phyloP scores from a whole-genome alignment of 2,113 vertebrate genomes.

The Myxocyprinus asiaticus region DNA sequence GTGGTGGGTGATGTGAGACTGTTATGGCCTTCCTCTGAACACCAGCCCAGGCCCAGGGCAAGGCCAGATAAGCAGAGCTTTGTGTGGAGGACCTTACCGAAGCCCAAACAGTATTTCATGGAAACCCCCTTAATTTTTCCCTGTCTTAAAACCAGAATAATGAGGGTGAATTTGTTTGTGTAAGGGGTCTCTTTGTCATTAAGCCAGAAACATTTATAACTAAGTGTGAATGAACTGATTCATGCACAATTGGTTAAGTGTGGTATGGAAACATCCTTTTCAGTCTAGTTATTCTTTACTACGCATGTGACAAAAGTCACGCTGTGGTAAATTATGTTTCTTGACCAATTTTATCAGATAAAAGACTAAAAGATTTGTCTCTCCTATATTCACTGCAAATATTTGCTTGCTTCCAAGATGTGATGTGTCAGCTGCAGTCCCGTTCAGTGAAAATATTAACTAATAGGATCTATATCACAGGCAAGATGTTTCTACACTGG shows the following conservation, averaged over 20 bases:
- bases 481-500: constrained; percentile 27
- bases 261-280: background rate
- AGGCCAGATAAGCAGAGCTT: constrained; percentile 42
- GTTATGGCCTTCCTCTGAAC: constrained; percentile 42
- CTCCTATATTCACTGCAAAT: background rate
- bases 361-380: background rate
- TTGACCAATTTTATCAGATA: background rate
- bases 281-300: background rate
- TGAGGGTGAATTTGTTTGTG: constrained; percentile 21
- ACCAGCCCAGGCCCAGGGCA: constrained; percentile 15
- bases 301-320: constrained; percentile 21
- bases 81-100: constrained; percentile 15
- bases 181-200: constrained; percentile 15
- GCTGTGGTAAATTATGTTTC: background rate
- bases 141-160: constrained; percentile 15
- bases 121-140: constrained; percentile 19
- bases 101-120: constrained; percentile 5
- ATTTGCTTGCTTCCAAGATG: background rate
- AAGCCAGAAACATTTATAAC: constrained; percentile 4
- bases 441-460: constrained; percentile 33
- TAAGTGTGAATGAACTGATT: constrained; percentile 40
- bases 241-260: background rate
- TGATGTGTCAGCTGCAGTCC: constrained; percentile 39
- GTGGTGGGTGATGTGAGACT: constrained; percentile 27
- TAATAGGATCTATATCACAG: constrained; percentile 40